Evolutionary conservation across 2,797 vertebrate genomes (phyloP).

Genomic region (Dipus sagitta): DNA sequence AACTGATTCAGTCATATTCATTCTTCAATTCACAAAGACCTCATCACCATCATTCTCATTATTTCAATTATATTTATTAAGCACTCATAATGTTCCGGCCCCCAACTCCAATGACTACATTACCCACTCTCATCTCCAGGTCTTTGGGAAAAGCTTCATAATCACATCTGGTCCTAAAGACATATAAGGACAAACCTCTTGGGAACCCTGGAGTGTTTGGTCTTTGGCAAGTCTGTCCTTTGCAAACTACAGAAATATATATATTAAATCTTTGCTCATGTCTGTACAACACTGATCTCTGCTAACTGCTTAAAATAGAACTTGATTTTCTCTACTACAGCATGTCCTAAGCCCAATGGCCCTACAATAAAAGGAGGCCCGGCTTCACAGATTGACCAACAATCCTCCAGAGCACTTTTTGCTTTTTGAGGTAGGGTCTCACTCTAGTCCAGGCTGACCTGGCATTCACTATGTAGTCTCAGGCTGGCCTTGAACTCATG

Average conservation of each 20-base stretch:
- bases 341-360: conserved; percentile 54
- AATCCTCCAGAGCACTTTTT: conserved; percentile 3
- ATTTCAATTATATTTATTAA: conserved; percentile 79
- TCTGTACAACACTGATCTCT: conserved; percentile 86
- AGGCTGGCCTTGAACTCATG: no score
- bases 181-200: conserved; percentile 71
- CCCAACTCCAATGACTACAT: conserved; percentile 39
- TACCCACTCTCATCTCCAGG: conserved; percentile 51
- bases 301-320: conserved; percentile 84
- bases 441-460: no score
- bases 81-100: conserved; percentile 74
- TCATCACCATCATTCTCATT: conserved; percentile 49
- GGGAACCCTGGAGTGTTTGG: conserved; percentile 75
- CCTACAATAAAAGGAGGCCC: conserved; percentile 59
- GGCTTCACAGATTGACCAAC: conserved; percentile 64
- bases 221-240: conserved; percentile 79
- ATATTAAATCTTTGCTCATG: conserved; percentile 84
- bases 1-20: conserved; percentile 27
- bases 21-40: conserved; percentile 75
- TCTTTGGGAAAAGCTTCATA: conserved; percentile 89
- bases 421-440: no score
- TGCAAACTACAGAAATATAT: conserved; percentile 76
- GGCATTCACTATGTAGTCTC: no score
- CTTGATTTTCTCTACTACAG: conserved; percentile 82
- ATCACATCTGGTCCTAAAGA: conserved; percentile 83